Conservation (phyloP, 2,888 invertebrate species). For the Lasioglossum pauxillum region DNA sequence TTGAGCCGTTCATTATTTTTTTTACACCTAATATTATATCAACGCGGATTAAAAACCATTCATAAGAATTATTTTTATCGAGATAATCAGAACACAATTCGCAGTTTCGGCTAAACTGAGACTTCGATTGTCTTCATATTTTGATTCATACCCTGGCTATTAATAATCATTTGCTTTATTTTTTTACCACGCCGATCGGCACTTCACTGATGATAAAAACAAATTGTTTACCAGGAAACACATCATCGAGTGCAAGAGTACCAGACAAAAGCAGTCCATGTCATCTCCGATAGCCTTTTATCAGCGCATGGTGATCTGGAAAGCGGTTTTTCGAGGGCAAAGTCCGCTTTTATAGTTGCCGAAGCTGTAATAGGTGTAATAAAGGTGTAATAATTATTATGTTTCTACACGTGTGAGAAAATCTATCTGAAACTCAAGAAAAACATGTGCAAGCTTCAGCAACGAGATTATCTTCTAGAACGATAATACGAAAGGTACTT, state of each 20-base stretch:
- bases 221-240: neutral
- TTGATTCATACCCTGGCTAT: neutral
- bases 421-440: neutral
- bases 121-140: neutral
- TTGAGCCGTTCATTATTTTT: neutral
- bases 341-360: neutral
- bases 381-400: no score
- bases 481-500: neutral
- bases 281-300: conserved; percentile 13
- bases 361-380: neutral
- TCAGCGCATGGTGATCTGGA: neutral
- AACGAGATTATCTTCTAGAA: no score
- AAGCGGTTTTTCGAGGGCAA: neutral
- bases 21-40: neutral
- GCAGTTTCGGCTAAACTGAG: neutral
- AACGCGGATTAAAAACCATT: no score
- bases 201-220: neutral
- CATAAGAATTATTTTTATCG: neutral
- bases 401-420: neutral
- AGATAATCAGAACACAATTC: neutral
- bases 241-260: neutral
- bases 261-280: neutral
- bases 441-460: neutral
- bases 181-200: neutral
- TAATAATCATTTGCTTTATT: neutral